phyloP scores from a whole-genome alignment of 2,888 invertebrate species.

The Thumatha senex region DNA sequence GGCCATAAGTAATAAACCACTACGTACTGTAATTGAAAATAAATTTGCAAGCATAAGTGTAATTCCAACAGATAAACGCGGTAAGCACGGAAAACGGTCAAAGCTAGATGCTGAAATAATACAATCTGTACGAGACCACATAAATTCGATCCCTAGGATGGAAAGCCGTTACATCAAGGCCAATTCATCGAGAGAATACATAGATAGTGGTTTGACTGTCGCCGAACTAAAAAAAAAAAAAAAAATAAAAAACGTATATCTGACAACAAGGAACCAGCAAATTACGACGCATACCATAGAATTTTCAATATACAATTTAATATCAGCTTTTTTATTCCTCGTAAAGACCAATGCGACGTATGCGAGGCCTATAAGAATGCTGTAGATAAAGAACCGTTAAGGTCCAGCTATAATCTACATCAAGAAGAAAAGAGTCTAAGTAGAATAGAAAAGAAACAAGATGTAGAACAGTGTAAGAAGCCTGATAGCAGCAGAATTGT shows the following conservation, averaged over 20 bases:
- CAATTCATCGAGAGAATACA: conserved; percentile 7
- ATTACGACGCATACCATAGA: conserved; percentile 29
- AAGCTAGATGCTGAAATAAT: conserved; percentile 2
- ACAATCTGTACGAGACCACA: conserved; percentile 15
- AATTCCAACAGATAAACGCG: not conserved
- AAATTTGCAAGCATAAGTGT: not conserved
- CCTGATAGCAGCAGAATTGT: conserved; percentile 11
- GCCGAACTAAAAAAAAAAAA: conserved; percentile 29
- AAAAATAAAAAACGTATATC: conserved; percentile 14
- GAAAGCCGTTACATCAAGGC: conserved; percentile 21
- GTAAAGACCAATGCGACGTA: conserved; percentile 32
- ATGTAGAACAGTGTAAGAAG: conserved; percentile 12
- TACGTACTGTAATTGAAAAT: conserved; percentile 14
- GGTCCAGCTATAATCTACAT: conserved; percentile 17
- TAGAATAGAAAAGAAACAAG: conserved; percentile 15
- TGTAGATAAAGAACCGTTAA: conserved; percentile 23
- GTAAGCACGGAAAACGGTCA: not conserved
- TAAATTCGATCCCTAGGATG: conserved; percentile 19
- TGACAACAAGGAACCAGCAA: conserved; percentile 16
- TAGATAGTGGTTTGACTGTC: conserved; percentile 33
- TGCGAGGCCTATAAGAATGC: conserved; percentile 31
- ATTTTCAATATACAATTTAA: conserved; percentile 25
- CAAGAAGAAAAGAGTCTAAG: conserved; percentile 22
- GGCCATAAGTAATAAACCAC: conserved; percentile 11
- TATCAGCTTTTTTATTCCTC: conserved; percentile 23